These are phyloP conservation scores for Orestias chungarensis DNA, from an alignment of 2,797 vertebrate species.

Conservation along the genomic window DNA sequence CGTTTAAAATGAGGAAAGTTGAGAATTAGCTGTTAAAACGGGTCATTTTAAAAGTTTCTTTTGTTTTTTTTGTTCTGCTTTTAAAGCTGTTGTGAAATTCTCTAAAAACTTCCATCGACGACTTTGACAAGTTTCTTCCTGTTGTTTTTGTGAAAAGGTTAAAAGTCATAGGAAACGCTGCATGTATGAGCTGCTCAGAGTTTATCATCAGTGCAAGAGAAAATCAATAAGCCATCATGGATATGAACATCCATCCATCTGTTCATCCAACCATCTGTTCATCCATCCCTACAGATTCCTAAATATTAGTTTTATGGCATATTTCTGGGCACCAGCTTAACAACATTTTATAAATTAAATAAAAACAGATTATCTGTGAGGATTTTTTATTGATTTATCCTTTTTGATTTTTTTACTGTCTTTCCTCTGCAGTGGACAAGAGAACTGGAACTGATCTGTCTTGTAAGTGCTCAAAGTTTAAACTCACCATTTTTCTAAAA, in stretches of 20 bases:
- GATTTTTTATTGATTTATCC: background rate
- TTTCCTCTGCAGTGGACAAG: conserved; percentile 71
- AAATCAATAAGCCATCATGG: too few species aligned
- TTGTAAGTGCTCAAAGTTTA: conserved; percentile 8
- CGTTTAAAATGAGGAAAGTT: background rate
- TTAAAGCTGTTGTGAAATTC: too few species aligned
- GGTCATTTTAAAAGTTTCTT: background rate
- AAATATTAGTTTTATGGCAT: background rate
- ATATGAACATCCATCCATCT: too few species aligned
- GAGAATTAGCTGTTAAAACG: background rate
- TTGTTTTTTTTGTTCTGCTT: background rate
- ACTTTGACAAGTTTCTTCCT: background rate
- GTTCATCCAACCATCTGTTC: too few species aligned
- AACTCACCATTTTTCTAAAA: background rate
- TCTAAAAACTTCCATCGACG: background rate
- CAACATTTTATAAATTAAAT: background rate
- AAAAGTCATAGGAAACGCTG: background rate
- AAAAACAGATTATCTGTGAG: background rate
- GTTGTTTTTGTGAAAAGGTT: background rate
- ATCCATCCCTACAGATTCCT: too few species aligned
- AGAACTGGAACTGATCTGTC: conserved; percentile 78
- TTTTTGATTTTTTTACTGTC: conserved; percentile 15
- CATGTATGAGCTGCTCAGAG: too few species aligned
- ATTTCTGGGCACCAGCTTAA: background rate
- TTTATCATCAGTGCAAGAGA: too few species aligned